These are phyloP conservation scores for Lapara coniferarum DNA, from an alignment of 2,888 invertebrate genomes.

Conservation along the genomic window DNA sequence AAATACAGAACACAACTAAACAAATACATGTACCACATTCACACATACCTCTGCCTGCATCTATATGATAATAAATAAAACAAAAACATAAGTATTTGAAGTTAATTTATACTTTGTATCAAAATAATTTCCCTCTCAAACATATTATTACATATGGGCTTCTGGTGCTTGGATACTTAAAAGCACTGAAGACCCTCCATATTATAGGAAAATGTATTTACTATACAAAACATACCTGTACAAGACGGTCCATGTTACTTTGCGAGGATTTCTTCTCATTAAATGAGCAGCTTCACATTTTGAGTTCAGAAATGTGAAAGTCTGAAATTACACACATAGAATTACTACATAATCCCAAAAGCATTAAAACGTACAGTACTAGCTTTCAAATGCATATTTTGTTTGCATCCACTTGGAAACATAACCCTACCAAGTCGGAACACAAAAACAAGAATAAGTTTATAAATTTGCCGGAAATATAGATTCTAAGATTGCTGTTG, in stretches of 20 bases:
- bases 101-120: too few relatives aligned
- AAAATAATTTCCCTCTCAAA: too few relatives aligned
- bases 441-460: background rate
- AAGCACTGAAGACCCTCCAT: too few relatives aligned
- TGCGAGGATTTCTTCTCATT: constrained; percentile 99
- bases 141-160: background rate
- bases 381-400: background rate
- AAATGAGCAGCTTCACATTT: constrained; percentile 98
- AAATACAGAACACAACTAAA: too few relatives aligned
- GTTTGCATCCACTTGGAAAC: background rate
- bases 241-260: constrained; percentile 99
- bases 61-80: too few relatives aligned
- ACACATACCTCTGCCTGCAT: too few relatives aligned
- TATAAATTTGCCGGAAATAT: background rate
- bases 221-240: constrained; percentile 86
- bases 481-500: background rate
- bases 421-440: background rate
- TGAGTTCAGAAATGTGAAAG: constrained; percentile 97
- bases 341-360: background rate
- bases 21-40: too few relatives aligned
- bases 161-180: background rate
- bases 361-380: background rate
- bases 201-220: background rate
- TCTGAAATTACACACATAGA: constrained; percentile 82
- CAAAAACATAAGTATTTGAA: too few relatives aligned